A percentile compares a stretch with the other conserved stretches of the same genome.
These are phyloP conservation scores for Dasypolia templi DNA, from an alignment of 2,888 invertebrate genomes.

Conservation along the genomic window DNA sequence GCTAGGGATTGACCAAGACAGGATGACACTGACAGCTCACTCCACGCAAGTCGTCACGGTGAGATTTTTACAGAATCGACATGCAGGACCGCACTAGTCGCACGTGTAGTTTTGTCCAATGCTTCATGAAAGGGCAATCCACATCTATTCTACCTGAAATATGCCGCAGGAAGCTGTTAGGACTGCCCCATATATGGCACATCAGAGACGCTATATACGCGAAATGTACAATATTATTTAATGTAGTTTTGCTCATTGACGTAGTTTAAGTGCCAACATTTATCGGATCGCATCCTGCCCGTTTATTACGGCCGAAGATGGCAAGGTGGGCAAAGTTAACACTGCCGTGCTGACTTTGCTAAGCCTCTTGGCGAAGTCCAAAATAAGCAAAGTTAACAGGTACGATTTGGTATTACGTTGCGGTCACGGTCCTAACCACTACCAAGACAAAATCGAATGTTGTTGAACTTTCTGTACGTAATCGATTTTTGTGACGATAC, in stretches of 20 bases:
- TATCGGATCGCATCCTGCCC: neutral
- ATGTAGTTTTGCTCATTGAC: neutral
- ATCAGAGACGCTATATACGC: no score
- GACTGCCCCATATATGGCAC: no score
- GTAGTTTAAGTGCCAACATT: neutral
- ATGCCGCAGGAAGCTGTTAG: no score
- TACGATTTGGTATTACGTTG: conserved; percentile 45
- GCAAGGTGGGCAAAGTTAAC: conserved; percentile 39
- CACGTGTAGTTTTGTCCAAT: no score
- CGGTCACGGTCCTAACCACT: conserved; percentile 20
- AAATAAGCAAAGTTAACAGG: conserved; percentile 37
- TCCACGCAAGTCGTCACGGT: no score
- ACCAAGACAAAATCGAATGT: conserved; percentile 14
- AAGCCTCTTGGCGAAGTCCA: conserved; percentile 40
- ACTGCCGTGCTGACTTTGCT: conserved; percentile 38
- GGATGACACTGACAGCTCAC: no score
- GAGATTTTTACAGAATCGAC: no score
- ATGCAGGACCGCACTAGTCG: no score
- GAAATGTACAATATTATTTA: neutral
- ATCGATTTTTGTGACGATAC: neutral
- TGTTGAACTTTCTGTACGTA: neutral
- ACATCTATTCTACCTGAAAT: no score
- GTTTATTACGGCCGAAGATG: neutral
- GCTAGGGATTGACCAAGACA: no score
- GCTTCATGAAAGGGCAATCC: no score